Base-by-base conservation (phyloP, 1,140 invertebrate species). In the Melanaphis sacchari region DNA sequence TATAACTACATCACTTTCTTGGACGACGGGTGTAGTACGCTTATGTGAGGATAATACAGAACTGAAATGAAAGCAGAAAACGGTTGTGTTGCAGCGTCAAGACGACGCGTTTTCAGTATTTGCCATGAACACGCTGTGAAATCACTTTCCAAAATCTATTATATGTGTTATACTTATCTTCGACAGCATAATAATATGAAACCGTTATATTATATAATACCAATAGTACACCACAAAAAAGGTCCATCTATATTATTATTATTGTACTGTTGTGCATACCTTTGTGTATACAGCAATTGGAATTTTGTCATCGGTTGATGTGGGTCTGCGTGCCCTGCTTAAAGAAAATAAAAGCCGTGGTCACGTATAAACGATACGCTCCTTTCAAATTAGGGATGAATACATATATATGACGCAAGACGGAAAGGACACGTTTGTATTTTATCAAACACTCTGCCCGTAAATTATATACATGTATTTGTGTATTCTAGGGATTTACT, bases 261-360 rank as follows among this genome's bases (percentile, higher is more conserved):
- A 18, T 46, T 49, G 26, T 43, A 49, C 46, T 31, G 5, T 8
- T 76, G 76, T 36, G 49, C 26, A 26, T 22, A n/a, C 59, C 46
- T 49, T 2, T 46, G 18, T 66, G 26, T 31, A 59, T 59, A 59
- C 5, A 22, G 24, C 8, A 22, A 41, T 18, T 46, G 43, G 46
- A 52, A 88, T 88, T 88, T n/a, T 88, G 87, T 88, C 87, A 88
- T 88, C 87, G 31, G 87, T 88, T 52, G 87, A 36, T 22, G 8
- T 88, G 87, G 43, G 43, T 88, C 31, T 46, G 43, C 43, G 38
- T 40, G 36, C 22, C 38, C 38, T 84, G 38, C 8, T 84, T 40
- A 41, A 41, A 21, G 22, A 84, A 84, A 84, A 76, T 76, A 76
- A 84, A 84, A 84, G 82, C 40, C 82, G 40, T 24, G 36, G 24